phyloP scores from a whole-genome alignment of 2,888 invertebrate species.

The Actias luna region DNA sequence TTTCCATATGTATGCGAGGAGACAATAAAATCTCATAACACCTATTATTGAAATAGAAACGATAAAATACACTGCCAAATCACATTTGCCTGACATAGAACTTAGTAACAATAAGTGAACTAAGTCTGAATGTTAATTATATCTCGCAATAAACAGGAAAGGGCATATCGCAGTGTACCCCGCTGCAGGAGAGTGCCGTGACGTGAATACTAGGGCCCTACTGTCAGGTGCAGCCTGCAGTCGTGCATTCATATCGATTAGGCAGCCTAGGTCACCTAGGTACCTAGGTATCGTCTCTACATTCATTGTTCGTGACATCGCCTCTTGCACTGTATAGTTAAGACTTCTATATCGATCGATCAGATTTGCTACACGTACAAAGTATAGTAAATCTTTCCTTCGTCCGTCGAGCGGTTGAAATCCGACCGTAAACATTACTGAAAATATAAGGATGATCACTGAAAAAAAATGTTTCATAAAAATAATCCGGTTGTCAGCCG shows the following conservation, averaged over 20 bases:
- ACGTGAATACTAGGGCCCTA: constrained; percentile 50
- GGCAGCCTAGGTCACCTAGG: background rate
- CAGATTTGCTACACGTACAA: background rate
- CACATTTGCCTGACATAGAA: background rate
- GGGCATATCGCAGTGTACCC: constrained; percentile 38
- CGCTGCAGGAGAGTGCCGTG: constrained; percentile 37
- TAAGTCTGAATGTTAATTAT: constrained; percentile 40
- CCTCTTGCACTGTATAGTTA: background rate
- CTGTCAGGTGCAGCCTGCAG: constrained; percentile 31
- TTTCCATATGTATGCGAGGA: background rate
- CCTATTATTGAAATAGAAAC: background rate
- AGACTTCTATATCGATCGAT: background rate
- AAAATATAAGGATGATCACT: too few relatives aligned
- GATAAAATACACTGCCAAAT: background rate
- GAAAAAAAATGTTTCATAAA: too few relatives aligned
- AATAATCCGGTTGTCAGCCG: too few relatives aligned
- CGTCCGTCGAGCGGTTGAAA: too few relatives aligned
- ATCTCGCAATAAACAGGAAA: constrained; percentile 39
- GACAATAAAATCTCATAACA: background rate
- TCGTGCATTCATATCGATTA: constrained; percentile 39
- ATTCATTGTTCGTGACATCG: background rate
- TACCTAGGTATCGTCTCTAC: constrained; percentile 1
- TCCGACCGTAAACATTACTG: too few relatives aligned
- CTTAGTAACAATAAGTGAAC: background rate
- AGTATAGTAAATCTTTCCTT: too few relatives aligned